Evolutionary conservation across 2,888 invertebrate species (phyloP), one percentile per base, ranked within the genome.

Genomic region (Plagodis dolabraria): DNA sequence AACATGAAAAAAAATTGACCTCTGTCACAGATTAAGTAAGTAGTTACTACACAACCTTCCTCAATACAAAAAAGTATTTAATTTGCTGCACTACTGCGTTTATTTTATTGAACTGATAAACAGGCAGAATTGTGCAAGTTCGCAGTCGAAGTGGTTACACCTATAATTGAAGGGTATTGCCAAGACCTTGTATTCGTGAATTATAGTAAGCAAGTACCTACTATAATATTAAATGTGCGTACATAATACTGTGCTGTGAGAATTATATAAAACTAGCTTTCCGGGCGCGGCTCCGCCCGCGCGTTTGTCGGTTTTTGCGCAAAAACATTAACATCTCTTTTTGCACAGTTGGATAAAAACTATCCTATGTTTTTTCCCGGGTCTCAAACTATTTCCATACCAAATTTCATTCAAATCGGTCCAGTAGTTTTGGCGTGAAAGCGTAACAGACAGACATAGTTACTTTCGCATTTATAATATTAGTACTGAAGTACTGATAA

Each of bases 131-230:
- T 56, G 65, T 57, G 52, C 65, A 79, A 75, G 77, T 82, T 62
- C 67, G 48, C 40, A 80, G 80, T 77, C 56, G 61, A 47, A 36
- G 80, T 76, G 68, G 76, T 77, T 64, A 46, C 62, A 67, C 56
- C 57, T 48, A 12, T 65, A 72, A 75, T 75, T 66, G 76, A 76
- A 79, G 79, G 80, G 68, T 53, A 64, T 48, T 57, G 57, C 22
- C 64, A 60, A 64, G 61, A 64, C 51, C 36, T 44, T 49, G 10
- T 40, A 43, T 51, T 50, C 33, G 50, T 48, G 54, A 45, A 59
- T 56, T 54, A 54, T 47, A 50, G 5, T 12, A 22, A 38, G 22
- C 47, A 12, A n/a, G 7, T 7, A 22, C 12, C 7, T 47, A 33
- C 22, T 7, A 33, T 33, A 33, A 8, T 9, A 33, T 44, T 42